Evolutionary conservation across 2,888 invertebrate species (phyloP), one percentile per base, ranked within the genome.

Genomic region (Drosophila prostipennis): DNA sequence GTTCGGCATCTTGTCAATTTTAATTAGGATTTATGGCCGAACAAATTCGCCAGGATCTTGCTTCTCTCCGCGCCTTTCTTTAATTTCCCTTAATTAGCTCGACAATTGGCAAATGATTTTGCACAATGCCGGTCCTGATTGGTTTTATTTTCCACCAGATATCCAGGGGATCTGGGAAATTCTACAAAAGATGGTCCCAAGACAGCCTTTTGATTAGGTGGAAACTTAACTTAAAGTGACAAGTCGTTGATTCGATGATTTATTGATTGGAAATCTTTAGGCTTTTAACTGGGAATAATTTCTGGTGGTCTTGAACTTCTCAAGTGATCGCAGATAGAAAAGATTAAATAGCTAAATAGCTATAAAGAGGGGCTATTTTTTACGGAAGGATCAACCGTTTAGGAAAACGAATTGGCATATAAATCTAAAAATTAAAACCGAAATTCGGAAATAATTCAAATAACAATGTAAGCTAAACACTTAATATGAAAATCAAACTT

Each of bases 21-120:
- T 87, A 80, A 87, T 89, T 86, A 78, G 67, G 78, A 87, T 87
- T 89, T 87, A 87, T 87, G 67, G 77, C 53, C 84, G 70, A 63
- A 73, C 67, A 78, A 71, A 75, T 75, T 68, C 48, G 64, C 48
- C 53, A 32, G 43, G 37, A 37, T 53, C 29, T 37, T 42, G 8
- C 19, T 23, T 55, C 40, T 29, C 29, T 64, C 45, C 29, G 57
- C 54, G 26, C 49, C 48, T 54, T 54, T 48, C n/a, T 14, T 32
- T 56, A 55, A 59, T 70, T 52, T 52, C 40, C 42, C 61, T 72
- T 78, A 87, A 87, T 84, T 87, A 82, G 80, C 57, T 60, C 74
- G 74, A 85, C 85, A 85, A 84, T 85, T 87, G 85, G 75, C 79
- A 76, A 84, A 81, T 79, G 75, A 84, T 77, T 83, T 84, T 51